Conservation (phyloP, 2,113 vertebrate species). For the Solenodon paradoxus region DNA sequence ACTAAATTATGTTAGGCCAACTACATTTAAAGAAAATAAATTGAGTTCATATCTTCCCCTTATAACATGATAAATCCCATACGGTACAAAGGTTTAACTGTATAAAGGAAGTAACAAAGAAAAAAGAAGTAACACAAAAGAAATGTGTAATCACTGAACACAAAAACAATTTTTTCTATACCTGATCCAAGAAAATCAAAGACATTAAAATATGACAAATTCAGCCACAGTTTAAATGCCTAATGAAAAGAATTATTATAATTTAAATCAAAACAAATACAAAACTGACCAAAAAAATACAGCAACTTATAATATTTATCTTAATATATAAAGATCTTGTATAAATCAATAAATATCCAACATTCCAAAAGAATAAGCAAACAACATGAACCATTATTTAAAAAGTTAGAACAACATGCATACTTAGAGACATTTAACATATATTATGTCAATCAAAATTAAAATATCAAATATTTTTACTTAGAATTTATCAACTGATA, state of each 20-base stretch:
- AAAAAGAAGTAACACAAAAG: background rate
- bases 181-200: background rate
- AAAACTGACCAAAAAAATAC: background rate
- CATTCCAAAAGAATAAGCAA: background rate
- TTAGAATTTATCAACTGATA: background rate
- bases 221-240: background rate
- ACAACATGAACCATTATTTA: background rate
- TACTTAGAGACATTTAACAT: background rate
- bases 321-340: background rate
- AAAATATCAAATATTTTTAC: background rate
- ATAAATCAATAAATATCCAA: slow-evolving; percentile 16
- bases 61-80: background rate
- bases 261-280: background rate
- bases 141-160: background rate
- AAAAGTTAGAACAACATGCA: background rate
- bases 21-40: background rate
- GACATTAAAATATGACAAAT: background rate
- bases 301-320: background rate
- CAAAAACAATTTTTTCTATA: background rate
- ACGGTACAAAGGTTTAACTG: background rate
- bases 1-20: background rate
- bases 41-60: background rate
- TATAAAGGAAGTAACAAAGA: background rate
- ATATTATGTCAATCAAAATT: background rate
- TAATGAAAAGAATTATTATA: background rate